phyloP scores from a whole-genome alignment of 2,113 vertebrate species.

The Megatriorchis doriae region DNA sequence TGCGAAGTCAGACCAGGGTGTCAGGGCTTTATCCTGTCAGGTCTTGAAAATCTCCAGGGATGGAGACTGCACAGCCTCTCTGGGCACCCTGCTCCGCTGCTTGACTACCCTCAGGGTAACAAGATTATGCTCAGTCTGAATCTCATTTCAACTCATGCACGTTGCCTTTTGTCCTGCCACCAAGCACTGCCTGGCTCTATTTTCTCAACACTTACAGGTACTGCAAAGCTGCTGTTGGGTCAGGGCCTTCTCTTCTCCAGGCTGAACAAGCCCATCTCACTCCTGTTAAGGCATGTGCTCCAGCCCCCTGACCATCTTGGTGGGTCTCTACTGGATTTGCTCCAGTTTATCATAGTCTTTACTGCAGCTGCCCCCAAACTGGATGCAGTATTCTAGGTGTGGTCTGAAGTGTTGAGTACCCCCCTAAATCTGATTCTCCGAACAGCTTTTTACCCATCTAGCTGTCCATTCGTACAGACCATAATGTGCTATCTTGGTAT shows the following conservation, averaged over 20 bases:
- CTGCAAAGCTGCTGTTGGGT: background rate
- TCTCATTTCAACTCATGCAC: fast-evolving
- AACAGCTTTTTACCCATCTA: background rate
- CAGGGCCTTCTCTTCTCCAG: background rate
- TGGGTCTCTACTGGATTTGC: background rate
- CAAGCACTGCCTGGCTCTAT: background rate
- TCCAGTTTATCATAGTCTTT: background rate
- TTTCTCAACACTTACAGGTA: background rate
- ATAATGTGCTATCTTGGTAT: background rate
- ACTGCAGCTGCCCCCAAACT: background rate
- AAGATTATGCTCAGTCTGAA: background rate
- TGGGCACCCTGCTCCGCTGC: background rate
- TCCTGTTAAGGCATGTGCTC: background rate
- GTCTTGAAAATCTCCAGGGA: background rate
- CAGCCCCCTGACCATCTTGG: background rate
- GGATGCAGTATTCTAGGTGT: background rate
- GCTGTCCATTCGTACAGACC: background rate
- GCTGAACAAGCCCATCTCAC: background rate
- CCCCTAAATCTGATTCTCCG: background rate
- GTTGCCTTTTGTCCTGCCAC: background rate
- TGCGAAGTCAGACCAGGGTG: background rate
- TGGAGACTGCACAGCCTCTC: background rate
- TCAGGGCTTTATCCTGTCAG: background rate
- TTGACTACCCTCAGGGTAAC: background rate
- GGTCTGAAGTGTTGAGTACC: background rate